These are phyloP conservation scores for Melipona quadrifasciata DNA, from an alignment of 1,140 invertebrate species.

Conservation along the genomic window DNA sequence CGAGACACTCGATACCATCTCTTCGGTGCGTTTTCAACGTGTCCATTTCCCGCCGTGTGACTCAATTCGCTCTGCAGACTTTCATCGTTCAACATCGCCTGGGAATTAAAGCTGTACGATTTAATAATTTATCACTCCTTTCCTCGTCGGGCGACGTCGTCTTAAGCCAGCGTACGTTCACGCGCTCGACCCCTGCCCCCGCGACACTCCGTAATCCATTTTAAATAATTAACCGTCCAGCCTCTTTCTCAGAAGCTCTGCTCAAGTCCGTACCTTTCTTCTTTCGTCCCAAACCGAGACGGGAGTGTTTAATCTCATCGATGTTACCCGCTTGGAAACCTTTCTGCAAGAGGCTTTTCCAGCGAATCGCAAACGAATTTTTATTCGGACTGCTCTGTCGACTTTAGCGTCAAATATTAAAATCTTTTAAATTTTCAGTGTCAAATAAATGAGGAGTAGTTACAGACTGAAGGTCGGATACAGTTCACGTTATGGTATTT, in stretches of 20 bases:
- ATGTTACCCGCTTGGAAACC: too few relatives aligned
- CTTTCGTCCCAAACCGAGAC: background rate
- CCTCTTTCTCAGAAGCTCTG: background rate
- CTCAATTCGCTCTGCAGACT: slow-evolving; percentile 32
- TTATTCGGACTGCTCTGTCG: background rate
- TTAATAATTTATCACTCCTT: slow-evolving; percentile 37
- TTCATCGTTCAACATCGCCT: slow-evolving; percentile 30
- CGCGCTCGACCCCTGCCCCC: background rate
- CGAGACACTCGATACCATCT: too few relatives aligned
- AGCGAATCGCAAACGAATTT: too few relatives aligned
- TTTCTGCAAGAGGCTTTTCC: too few relatives aligned
- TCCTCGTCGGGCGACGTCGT: background rate
- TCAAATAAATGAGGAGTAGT: too few relatives aligned
- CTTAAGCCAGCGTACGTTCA: slow-evolving; percentile 5
- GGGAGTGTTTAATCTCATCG: background rate
- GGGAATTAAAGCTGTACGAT: slow-evolving; percentile 31
- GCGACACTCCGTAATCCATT: background rate
- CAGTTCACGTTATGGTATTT: background rate
- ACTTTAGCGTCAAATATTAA: background rate
- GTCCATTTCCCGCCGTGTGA: background rate
- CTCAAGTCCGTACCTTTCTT: too few relatives aligned
- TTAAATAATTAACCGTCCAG: slow-evolving; percentile 28
- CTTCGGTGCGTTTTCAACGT: too few relatives aligned
- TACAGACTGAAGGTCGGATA: too few relatives aligned
- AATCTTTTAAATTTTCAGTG: background rate